Percentiles rank a stretch among this genome's conserved stretches.
These are phyloP conservation scores for Nycticryphes semicollaris DNA, from an alignment of 2,113 vertebrate genomes.

Conservation along the genomic window DNA sequence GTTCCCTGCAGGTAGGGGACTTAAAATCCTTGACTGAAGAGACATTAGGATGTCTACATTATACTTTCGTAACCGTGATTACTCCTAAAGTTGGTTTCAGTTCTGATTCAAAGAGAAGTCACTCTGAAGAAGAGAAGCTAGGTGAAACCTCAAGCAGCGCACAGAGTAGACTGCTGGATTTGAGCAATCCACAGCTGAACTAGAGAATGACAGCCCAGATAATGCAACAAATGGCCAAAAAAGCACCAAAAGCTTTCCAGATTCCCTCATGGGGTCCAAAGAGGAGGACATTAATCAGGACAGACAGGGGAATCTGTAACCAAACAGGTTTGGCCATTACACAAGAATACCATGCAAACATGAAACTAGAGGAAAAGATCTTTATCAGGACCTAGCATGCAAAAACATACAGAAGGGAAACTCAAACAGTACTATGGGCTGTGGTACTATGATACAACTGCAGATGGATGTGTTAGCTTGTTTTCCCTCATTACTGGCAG, in stretches of 20 bases:
- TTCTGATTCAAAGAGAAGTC: not conserved
- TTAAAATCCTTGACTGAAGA: not conserved
- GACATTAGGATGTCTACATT: not conserved
- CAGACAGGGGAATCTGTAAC: conserved; percentile 41
- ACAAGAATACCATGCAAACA: conserved; percentile 41
- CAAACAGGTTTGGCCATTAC: conserved; percentile 52
- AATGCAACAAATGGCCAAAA: conserved; percentile 43
- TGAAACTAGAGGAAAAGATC: conserved; percentile 54
- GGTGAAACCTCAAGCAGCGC: not conserved
- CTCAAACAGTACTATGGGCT: not conserved
- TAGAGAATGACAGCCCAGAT: conserved; percentile 35
- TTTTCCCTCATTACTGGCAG: not conserved
- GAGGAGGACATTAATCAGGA: conserved; percentile 22
- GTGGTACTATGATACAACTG: not conserved
- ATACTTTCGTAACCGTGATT: not conserved
- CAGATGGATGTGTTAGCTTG: not conserved
- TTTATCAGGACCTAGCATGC: conserved; percentile 36
- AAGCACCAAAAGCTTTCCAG: conserved; percentile 23
- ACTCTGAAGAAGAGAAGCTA: not conserved
- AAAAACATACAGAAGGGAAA: not conserved
- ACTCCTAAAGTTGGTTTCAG: not conserved
- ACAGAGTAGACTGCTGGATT: rapidly evolving
- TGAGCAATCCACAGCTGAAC: not conserved
- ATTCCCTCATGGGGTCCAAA: conserved; percentile 18
- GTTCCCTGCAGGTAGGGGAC: not conserved